Evolutionary conservation across 2,888 invertebrate species (phyloP), one percentile per base, ranked within the genome.

Genomic region (Hypolimnas misippus): DNA sequence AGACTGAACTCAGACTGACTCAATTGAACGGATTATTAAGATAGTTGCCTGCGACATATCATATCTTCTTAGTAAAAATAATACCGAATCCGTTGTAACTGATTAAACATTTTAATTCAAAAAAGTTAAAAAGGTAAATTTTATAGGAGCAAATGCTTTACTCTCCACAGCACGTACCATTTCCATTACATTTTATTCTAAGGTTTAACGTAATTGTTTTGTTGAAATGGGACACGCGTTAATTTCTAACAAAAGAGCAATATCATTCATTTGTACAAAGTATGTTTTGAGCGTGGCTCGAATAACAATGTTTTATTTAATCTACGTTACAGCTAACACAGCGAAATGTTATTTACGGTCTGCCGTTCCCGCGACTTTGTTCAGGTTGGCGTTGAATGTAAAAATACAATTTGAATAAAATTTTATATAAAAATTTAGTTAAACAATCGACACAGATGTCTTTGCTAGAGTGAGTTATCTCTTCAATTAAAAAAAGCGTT

Each of bases 211-310:
- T 21, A 46, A 46, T 46, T 21, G 21, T 46, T 46, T 12, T 21
- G 44, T 19, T 46, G 44, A 21, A 46, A 46, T 21, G 44, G 19
- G n/a, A 46, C 21, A 46, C 44, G 44, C 44, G 44, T 46, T 46
- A 46, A 46, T 46, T 46, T 46, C 44, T 46, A 46, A 46, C 44
- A 46, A 46, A 46, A 46, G 44, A 46, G 44, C 44, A 46, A 46
- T 46, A 46, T 46, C 44, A 46, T 21, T 46, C 21, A 46, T 46
- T 46, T 46, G 44, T 46, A 46, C 44, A 5, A 46, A 46, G 44
- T 46, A 21, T 46, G 44, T 46, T 46, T 46, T 19, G 44, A 21
- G 21, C 44, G 44, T 21, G 44, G 44, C 5, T 46, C 5, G 44
- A 46, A 46, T 46, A 46, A 46, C 21, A 46, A 46, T 46, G 44